Percentiles rank a stretch among this genome's conserved stretches.
phyloP scores from a whole-genome alignment of 2,888 invertebrate genomes.

The Diaperis boleti region DNA sequence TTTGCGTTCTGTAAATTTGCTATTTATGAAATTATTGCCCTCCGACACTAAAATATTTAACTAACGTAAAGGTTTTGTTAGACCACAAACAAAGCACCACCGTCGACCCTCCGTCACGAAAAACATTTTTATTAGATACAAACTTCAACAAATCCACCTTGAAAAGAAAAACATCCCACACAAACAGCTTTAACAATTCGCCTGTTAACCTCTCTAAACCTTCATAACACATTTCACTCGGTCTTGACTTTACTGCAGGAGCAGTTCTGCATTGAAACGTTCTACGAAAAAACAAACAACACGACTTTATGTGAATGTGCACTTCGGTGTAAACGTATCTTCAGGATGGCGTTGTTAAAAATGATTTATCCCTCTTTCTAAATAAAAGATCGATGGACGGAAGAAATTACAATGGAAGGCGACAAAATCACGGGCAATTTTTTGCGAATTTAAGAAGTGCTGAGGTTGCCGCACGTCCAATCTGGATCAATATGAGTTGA shows the following conservation, averaged over 20 bases:
- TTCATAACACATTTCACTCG: background rate
- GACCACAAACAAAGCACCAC: too few relatives aligned
- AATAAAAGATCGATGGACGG: too few relatives aligned
- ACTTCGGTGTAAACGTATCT: conserved; percentile 45
- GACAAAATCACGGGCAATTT: background rate
- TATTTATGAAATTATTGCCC: too few relatives aligned
- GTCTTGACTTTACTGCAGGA: background rate
- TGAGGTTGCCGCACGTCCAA: conserved; percentile 44
- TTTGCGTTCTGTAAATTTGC: too few relatives aligned
- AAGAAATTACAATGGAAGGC: background rate
- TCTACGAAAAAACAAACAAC: conserved; percentile 40
- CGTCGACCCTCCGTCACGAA: too few relatives aligned
- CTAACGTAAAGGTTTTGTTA: too few relatives aligned
- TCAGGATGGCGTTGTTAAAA: conserved; percentile 42
- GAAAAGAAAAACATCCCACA: too few relatives aligned
- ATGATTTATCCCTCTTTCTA: conserved; percentile 42
- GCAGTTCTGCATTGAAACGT: conserved; percentile 7
- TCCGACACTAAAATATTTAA: too few relatives aligned
- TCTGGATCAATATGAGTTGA: conserved; percentile 47
- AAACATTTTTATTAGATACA: too few relatives aligned
- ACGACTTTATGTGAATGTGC: conserved; percentile 41
- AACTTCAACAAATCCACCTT: too few relatives aligned
- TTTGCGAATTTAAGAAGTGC: conserved; percentile 39
- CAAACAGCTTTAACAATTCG: too few relatives aligned
- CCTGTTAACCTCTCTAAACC: background rate